Evolutionary conservation across 2,113 vertebrate genomes (phyloP).

Genomic region (Brienomyrus longianalis): DNA sequence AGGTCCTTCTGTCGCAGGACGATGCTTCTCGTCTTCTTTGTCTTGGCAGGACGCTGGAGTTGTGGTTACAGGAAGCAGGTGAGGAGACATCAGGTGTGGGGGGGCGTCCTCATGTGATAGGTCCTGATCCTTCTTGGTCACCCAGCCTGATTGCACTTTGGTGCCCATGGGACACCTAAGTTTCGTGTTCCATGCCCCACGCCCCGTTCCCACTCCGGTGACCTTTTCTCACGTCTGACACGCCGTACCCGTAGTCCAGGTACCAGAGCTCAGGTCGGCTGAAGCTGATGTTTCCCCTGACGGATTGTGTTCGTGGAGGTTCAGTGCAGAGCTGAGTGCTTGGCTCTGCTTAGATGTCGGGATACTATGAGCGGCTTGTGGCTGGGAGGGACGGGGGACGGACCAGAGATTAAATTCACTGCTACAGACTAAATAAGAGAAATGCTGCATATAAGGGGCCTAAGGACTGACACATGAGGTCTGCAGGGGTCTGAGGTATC

Average conservation of each 20-base stretch:
- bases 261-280: not conserved
- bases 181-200: not conserved
- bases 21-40: slow-evolving; percentile 15
- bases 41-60: slow-evolving; percentile 15
- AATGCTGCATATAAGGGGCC: not conserved
- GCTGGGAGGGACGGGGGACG: not conserved
- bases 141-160: not conserved
- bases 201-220: not conserved
- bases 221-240: slow-evolving; percentile 7
- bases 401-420: not conserved
- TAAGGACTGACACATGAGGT: not conserved
- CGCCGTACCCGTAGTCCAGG: not conserved
- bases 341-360: not conserved
- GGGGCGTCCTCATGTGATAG: not conserved
- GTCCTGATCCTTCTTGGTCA: not conserved
- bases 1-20: not conserved
- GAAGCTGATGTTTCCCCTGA: not conserved
- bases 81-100: not conserved
- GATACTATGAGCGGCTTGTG: not conserved
- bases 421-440: not conserved
- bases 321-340: not conserved
- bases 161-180: not conserved
- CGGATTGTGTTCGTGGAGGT: not conserved
- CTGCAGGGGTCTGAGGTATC: not conserved
- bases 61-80: slow-evolving; percentile 25